Evolutionary conservation across 2,797 vertebrate genomes (phyloP).

Genomic region (Gymnothorax javanicus): DNA sequence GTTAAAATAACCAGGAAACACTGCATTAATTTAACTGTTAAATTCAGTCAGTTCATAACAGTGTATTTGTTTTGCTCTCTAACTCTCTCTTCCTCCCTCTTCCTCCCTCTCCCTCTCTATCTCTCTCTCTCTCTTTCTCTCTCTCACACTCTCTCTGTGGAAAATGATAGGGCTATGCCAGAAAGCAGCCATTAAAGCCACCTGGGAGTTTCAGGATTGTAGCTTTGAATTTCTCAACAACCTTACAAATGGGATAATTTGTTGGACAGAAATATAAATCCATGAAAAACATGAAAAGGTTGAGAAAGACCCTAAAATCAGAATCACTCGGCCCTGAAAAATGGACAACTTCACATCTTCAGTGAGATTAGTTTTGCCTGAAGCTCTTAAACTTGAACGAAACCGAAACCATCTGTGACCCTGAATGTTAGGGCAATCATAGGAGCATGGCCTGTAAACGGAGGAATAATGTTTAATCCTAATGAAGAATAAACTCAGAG

Average conservation of each 20-base stretch:
- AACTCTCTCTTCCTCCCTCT: neutral
- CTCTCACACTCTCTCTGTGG: neutral
- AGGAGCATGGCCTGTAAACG: neutral
- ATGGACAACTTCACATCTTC: neutral
- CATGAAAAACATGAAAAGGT: neutral
- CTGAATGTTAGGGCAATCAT: neutral
- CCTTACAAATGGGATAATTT: neutral
- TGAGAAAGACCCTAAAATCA: neutral
- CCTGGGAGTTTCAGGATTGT: neutral
- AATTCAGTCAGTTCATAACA: no score
- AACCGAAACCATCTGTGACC: slow-evolving; percentile 10
- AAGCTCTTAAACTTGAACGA: neutral
- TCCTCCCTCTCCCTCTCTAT: neutral
- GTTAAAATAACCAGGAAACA: no score
- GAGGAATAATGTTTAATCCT: neutral
- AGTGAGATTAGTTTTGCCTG: neutral
- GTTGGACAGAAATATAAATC: neutral
- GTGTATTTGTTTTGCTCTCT: neutral
- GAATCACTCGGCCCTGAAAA: neutral
- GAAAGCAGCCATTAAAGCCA: neutral
- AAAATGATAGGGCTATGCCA: neutral
- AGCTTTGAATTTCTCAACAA: neutral
- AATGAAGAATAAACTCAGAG: neutral
- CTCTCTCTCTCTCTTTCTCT: no score
- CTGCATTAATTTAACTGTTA: no score